Evolutionary conservation across 2,797 vertebrate genomes (phyloP), one percentile per base, ranked within the genome.

Genomic region (Fistularia tabacaria): DNA sequence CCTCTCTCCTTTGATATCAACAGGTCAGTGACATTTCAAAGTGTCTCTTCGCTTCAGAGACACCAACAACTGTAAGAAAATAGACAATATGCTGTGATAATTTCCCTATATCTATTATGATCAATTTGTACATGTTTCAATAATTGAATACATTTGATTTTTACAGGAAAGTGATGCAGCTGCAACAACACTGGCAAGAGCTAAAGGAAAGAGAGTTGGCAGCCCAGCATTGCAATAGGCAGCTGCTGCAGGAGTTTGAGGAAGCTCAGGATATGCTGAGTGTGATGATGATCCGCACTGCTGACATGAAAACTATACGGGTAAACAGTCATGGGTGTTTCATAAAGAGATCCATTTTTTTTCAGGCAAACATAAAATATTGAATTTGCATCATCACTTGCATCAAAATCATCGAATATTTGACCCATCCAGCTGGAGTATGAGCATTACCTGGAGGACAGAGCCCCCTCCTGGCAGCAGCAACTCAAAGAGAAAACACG

Each of bases 241-340:
- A 85, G 74, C 82, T 93, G 42, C 66, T 92, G 74, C 82, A 80
- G 73, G 84, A 92, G 71, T 91, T 93, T 81, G 86, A 91, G 8
- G 76, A 74, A 52, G 88, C 90, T 7, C 84, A 91, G 71, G 74
- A 81, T 45, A 73, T 82, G 0, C 73, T 92, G 65, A 80, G 53
- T 41, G 74, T 85, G 10, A 81, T 92, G 83, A 10, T 90, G 59
- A 71, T 75, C 38, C 56, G 66, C 46, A 91, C 64, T 3, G 69
- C 85, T 46, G 73, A 81, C 55, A 92, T 92, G 89, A 89, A 84
- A 61, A 77, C 77, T 7, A 83, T 89, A 58, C 78, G 88, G 77
- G 90, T 92, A 68, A 1, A 36, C 12, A 66, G n/a, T 51, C 36
- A 62, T 38, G 37, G 7, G 48, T 8, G 13, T 12, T 10, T n/a